These are phyloP conservation scores for Marasmarcha lunaedactyla DNA, from an alignment of 2,888 invertebrate genomes.

Conservation along the genomic window DNA sequence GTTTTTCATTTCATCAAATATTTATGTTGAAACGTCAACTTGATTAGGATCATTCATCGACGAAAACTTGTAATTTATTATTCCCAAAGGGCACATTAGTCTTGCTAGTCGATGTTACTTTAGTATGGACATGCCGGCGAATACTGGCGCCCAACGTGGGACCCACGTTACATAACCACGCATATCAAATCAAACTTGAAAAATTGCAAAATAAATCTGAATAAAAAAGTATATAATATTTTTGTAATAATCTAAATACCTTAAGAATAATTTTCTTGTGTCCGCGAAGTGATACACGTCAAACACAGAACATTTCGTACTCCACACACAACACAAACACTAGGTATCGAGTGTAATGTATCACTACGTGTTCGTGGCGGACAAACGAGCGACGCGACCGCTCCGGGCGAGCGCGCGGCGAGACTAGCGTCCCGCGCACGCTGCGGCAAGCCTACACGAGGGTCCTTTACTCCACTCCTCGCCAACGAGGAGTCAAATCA, in stretches of 20 bases:
- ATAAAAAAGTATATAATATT: neutral
- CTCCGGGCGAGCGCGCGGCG: slow-evolving; percentile 33
- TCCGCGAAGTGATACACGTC: slow-evolving; percentile 30
- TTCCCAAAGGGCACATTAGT: too few relatives aligned
- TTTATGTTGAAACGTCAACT: too few relatives aligned
- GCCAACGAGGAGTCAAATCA: neutral
- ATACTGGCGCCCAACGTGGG: slow-evolving; percentile 25
- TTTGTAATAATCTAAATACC: neutral
- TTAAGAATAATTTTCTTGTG: slow-evolving; percentile 14
- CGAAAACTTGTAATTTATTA: too few relatives aligned
- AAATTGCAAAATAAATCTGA: neutral
- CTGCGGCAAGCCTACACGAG: slow-evolving; percentile 21
- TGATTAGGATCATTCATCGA: too few relatives aligned
- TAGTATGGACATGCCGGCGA: slow-evolving; percentile 1
- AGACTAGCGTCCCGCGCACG: slow-evolving; percentile 53
- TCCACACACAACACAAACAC: slow-evolving; percentile 36
- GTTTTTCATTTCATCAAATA: too few relatives aligned
- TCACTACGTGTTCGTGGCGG: slow-evolving; percentile 21
- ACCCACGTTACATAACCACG: slow-evolving; percentile 9
- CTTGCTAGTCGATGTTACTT: neutral
- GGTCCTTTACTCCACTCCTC: too few relatives aligned
- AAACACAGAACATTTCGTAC: slow-evolving; percentile 29
- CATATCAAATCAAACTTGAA: neutral
- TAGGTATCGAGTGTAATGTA: slow-evolving; percentile 20
- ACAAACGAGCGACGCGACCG: slow-evolving; percentile 29